Base-by-base conservation (phyloP, 1,140 invertebrate genomes). In the Orussus abietinus region DNA sequence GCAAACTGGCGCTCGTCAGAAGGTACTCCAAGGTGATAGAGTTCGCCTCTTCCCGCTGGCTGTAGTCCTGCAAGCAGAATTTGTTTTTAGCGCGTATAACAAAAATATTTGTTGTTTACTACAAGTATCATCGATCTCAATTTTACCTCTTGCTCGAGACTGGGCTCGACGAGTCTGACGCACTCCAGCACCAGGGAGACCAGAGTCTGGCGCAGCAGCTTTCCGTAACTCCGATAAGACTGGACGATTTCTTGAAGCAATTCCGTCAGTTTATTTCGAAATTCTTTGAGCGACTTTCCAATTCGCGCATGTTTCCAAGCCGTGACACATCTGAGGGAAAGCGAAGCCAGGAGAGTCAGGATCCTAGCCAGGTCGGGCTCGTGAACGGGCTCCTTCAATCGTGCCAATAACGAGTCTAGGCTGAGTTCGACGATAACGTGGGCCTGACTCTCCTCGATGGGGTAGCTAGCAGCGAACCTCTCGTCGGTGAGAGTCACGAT, bases 21-120 rank as follows among this genome's bases (percentile, higher is more conserved):
- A 72, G 38, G 45, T 71, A 72, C 14, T 72, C 69, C 1, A 68
- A 38, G n/a, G n/a, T n/a, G n/a, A n/a, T n/a, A n/a, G n/a, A n/a
- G n/a, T n/a, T n/a, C n/a, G n/a, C n/a, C n/a, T n/a, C n/a, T n/a
- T n/a, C n/a, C n/a, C n/a, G n/a, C n/a, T n/a, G n/a, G n/a, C n/a
- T n/a, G n/a, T n/a, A n/a, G n/a, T n/a, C n/a, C n/a, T n/a, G n/a
- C n/a, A n/a, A n/a, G n/a, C n/a, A n/a, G n/a, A n/a, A n/a, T n/a
- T n/a, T n/a, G n/a, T n/a, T n/a, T n/a, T n/a, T n/a, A n/a, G n/a
- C n/a, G n/a, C n/a, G n/a, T n/a, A n/a, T n/a, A n/a, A n/a, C n/a
- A n/a, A n/a, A n/a, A n/a, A n/a, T n/a, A n/a, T n/a, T n/a, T n/a
- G n/a, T n/a, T n/a, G n/a, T n/a, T n/a, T n/a, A n/a, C n/a, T n/a